phyloP scores from a whole-genome alignment of 1,140 invertebrate species.

The Ephestia elutella region DNA sequence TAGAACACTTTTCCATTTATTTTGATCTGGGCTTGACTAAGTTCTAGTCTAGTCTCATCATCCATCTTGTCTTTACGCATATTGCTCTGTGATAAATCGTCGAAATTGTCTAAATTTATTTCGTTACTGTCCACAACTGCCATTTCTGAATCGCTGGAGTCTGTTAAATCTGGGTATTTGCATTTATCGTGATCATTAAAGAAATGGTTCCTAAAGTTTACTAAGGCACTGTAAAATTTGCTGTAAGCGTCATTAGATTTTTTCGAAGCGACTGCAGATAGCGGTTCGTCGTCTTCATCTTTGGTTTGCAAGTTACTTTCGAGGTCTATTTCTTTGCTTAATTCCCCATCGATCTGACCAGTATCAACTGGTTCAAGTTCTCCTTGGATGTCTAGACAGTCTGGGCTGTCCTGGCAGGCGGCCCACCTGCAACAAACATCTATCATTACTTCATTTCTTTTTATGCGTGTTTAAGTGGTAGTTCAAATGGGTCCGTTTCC shows the following conservation, averaged over 20 bases:
- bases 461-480: conserved; percentile 48
- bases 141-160: conserved; percentile 31
- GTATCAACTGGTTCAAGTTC: neutral
- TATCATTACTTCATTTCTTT: conserved; percentile 21
- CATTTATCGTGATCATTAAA: conserved; percentile 28
- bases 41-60: conserved; percentile 39
- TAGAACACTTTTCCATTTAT: conserved; percentile 66
- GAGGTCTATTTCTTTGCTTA: neutral
- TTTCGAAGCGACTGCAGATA: conserved; percentile 29
- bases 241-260: conserved; percentile 25
- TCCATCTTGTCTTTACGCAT: conserved; percentile 47
- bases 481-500: conserved; percentile 48
- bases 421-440: conserved; percentile 59
- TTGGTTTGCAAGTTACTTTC: conserved; percentile 17
- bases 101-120: conserved; percentile 31
- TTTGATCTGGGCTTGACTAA: conserved; percentile 36
- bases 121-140: conserved; percentile 13
- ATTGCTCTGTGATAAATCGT: conserved; percentile 47
- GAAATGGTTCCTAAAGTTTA: conserved; percentile 51
- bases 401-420: conserved; percentile 3
- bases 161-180: conserved; percentile 32
- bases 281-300: conserved; percentile 41
- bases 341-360: neutral
- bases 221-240: conserved; percentile 45
- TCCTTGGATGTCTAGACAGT: neutral